A percentile compares a stretch with the other conserved stretches of the same genome.
Conservation (phyloP, 2,888 invertebrate genomes). For the Oxyteleia sp. region DNA sequence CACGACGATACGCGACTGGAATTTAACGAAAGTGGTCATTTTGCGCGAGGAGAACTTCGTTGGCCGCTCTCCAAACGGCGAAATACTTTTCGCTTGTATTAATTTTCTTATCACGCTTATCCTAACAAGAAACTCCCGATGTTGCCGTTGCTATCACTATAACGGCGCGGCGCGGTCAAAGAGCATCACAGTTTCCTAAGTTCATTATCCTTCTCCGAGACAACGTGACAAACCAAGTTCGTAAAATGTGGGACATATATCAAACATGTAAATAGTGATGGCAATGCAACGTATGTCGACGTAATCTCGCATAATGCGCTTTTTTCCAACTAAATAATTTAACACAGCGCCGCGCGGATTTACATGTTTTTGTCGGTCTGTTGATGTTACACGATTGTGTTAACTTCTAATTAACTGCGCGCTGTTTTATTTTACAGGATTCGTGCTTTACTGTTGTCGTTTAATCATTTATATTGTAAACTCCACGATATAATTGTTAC, state of each 20-base stretch:
- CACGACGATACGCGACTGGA: slow-evolving; percentile 59
- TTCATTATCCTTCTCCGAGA: slow-evolving; percentile 66
- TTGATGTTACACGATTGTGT: background rate
- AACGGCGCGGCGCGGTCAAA: slow-evolving; percentile 63
- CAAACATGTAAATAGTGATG: slow-evolving; percentile 59
- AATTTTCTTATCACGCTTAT: slow-evolving; percentile 73
- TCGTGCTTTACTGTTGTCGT: no score
- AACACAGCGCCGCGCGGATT: background rate
- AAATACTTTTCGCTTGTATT: slow-evolving; percentile 71
- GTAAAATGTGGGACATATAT: slow-evolving; percentile 50
- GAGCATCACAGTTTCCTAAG: slow-evolving; percentile 71
- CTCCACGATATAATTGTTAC: no score
- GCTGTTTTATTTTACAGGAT: background rate
- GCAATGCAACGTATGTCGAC: slow-evolving; percentile 51
- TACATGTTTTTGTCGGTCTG: background rate
- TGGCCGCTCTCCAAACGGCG: slow-evolving; percentile 55
- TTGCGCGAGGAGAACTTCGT: slow-evolving; percentile 47
- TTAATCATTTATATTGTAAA: no score
- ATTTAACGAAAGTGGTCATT: slow-evolving; percentile 67
- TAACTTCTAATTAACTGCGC: background rate
- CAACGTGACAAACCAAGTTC: slow-evolving; percentile 70
- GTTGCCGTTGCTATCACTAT: slow-evolving; percentile 59
- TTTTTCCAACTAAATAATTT: slow-evolving; percentile 8
- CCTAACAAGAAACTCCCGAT: slow-evolving; percentile 65
- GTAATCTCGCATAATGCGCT: slow-evolving; percentile 38